A percentile compares a stretch with the other conserved stretches of the same genome.
Evolutionary conservation across 2,888 invertebrate species (phyloP).

Genomic region (Plagodis dolabraria): DNA sequence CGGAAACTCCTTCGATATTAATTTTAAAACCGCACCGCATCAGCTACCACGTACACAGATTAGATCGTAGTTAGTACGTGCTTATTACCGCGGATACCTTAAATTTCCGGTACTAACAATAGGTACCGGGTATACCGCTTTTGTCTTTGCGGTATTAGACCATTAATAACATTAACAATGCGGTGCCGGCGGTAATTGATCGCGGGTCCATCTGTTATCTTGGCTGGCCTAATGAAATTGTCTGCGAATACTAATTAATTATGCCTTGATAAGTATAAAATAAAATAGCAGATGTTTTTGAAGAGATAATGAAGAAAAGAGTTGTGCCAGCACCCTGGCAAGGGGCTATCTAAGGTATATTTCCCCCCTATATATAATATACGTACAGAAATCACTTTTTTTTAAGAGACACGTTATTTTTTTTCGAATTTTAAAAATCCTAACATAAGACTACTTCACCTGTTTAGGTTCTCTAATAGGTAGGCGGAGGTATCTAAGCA

Average conservation of each 20-base stretch:
- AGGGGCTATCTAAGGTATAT: too few species aligned
- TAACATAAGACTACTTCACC: too few species aligned
- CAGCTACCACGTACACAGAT: not conserved
- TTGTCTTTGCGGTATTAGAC: conserved; percentile 64
- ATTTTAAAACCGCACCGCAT: conserved; percentile 27
- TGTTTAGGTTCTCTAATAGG: too few species aligned
- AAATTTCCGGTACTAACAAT: conserved; percentile 46
- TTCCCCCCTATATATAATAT: too few species aligned
- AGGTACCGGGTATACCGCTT: conserved; percentile 39
- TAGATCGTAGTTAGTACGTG: not conserved
- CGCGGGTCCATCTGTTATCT: conserved; percentile 64
- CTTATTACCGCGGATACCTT: conserved; percentile 37
- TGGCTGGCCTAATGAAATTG: conserved; percentile 61
- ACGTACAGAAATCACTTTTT: too few species aligned
- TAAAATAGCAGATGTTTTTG: too few species aligned
- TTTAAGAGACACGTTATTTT: too few species aligned
- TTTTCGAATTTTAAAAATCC: too few species aligned
- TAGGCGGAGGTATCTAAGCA: too few species aligned
- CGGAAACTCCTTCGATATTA: conserved; percentile 24
- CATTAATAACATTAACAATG: conserved; percentile 74
- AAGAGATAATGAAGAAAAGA: too few species aligned
- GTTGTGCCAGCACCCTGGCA: too few species aligned
- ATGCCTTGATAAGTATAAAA: conserved; percentile 41
- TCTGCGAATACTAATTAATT: conserved; percentile 63
- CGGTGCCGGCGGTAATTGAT: conserved; percentile 62